These are phyloP conservation scores for Hanleya hanleyi DNA, from an alignment of 2,888 invertebrate species.

Conservation along the genomic window DNA sequence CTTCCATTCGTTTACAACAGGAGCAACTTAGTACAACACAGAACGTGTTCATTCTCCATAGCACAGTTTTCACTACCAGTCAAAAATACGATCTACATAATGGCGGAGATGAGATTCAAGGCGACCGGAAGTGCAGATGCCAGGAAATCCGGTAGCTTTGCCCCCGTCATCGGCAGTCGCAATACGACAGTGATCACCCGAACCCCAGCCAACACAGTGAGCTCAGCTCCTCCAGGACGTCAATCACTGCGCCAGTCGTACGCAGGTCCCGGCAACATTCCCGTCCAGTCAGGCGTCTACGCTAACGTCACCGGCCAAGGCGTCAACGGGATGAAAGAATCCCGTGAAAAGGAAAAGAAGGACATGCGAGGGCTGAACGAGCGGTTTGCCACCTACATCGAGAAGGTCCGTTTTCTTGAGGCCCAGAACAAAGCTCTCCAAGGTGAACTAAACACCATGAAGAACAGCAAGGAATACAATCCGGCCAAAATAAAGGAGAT, in stretches of 20 bases:
- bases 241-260: background rate
- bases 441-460: constrained; percentile 62
- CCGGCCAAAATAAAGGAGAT: constrained; percentile 68
- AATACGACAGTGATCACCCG: background rate
- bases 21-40: too few relatives aligned
- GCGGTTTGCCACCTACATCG: constrained; percentile 75
- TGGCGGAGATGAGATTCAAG: background rate
- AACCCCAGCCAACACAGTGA: background rate
- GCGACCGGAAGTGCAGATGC: too few relatives aligned
- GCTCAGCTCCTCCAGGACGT: background rate
- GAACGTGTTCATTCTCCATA: too few relatives aligned
- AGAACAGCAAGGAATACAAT: constrained; percentile 57
- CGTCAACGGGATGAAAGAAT: constrained; percentile 72
- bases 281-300: constrained; percentile 36
- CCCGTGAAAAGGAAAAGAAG: constrained; percentile 75
- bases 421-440: constrained; percentile 68
- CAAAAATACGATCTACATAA: too few relatives aligned
- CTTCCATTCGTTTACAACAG: too few relatives aligned
- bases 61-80: too few relatives aligned
- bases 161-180: constrained; percentile 2
- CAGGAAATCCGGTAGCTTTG: background rate
- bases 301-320: constrained; percentile 55
- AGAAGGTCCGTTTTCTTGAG: constrained; percentile 73
- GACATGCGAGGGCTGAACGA: constrained; percentile 76
- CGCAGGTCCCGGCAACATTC: background rate